phyloP scores from a whole-genome alignment of 1,140 invertebrate species.

The Drosophila kohkoa region DNA sequence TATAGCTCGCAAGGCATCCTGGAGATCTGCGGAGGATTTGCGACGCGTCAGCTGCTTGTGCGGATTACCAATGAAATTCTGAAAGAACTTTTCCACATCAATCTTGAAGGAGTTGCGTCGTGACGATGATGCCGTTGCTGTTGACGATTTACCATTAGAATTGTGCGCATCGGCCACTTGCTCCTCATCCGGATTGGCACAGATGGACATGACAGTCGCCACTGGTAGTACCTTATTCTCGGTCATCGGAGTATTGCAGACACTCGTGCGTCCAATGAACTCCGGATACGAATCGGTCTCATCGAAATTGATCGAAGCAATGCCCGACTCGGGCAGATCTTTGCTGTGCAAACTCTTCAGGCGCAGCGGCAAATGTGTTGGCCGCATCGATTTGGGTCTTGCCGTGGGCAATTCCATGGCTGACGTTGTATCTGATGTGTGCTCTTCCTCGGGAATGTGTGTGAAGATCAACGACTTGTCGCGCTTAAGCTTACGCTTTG shows the following conservation, averaged over 20 bases:
- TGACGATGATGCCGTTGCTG: conserved; percentile 33
- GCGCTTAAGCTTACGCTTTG: conserved; percentile 88
- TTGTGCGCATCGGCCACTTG: conserved; percentile 58
- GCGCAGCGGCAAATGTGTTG: conserved; percentile 86
- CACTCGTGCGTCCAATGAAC: conserved; percentile 88
- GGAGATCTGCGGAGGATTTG: conserved; percentile 86
- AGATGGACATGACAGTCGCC: conserved; percentile 89
- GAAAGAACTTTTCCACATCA: conserved; percentile 82
- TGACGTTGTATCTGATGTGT: conserved; percentile 13
- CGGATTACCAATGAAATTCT: conserved; percentile 80
- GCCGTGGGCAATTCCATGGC: conserved; percentile 48
- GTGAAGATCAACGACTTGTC: conserved; percentile 92
- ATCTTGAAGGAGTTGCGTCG: conserved; percentile 68
- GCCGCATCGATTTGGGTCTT: conserved; percentile 81
- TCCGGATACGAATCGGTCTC: conserved; percentile 84
- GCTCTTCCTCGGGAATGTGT: conserved; percentile 89
- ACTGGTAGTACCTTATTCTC: conserved; percentile 90
- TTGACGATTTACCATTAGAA: conserved; percentile 59
- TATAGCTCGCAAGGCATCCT: conserved; percentile 86
- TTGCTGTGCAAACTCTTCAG: conserved; percentile 86
- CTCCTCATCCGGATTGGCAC: conserved; percentile 85
- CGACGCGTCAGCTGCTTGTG: conserved; percentile 72
- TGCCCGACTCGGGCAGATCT: conserved; percentile 86
- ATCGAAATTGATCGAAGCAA: conserved; percentile 83
- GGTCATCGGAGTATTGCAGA: conserved; percentile 90